Percentiles rank a stretch among this genome's conserved stretches.
phyloP scores from a whole-genome alignment of 2,888 invertebrate species.

The Siphlonurus alternatus region DNA sequence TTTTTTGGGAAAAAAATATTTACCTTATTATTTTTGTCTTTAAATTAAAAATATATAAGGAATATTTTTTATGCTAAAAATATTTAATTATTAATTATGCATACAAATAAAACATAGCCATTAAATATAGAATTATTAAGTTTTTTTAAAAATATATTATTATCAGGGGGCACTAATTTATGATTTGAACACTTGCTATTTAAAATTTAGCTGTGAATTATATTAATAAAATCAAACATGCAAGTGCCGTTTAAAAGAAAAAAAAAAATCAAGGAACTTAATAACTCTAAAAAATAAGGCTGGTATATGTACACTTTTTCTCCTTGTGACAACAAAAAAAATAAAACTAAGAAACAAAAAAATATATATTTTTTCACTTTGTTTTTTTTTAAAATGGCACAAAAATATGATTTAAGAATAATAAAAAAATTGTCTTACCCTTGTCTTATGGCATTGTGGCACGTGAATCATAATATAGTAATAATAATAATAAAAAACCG shows the following conservation, averaged over 20 bases:
- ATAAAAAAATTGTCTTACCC: background rate
- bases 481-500: background rate
- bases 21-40: no score
- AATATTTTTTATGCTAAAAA: background rate
- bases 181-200: no score
- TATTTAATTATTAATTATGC: background rate
- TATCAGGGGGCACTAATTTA: no score
- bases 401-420: background rate
- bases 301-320: background rate
- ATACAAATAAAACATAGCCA: background rate
- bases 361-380: background rate
- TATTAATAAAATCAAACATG: background rate
- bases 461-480: background rate
- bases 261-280: background rate
- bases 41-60: no score
- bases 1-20: no score
- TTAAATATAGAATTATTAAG: background rate
- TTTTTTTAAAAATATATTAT: background rate
- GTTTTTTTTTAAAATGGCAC: background rate
- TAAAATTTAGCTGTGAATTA: background rate
- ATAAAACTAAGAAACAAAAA: background rate
- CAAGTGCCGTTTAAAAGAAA: background rate
- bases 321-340: background rate
- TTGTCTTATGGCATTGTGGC: background rate
- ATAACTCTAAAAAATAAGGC: background rate